Conservation (phyloP, 2,797 vertebrate genomes). For the Gymnoscopelus microlampas region DNA sequence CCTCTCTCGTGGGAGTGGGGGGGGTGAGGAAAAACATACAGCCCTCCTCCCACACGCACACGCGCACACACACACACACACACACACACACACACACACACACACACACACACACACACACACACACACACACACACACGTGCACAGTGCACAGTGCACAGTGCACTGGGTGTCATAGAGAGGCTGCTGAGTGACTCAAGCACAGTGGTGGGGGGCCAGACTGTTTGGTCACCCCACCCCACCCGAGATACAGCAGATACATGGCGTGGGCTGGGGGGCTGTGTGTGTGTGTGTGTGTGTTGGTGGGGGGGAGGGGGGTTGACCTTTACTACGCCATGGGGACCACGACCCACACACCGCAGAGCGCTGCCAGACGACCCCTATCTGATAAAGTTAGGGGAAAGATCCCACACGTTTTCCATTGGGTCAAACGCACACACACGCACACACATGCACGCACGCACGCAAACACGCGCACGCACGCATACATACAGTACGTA, state of each 20-base stretch:
- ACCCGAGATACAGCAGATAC: constrained; percentile 53
- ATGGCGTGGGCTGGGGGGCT: constrained; percentile 60
- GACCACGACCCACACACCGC: constrained; percentile 65
- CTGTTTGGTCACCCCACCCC: constrained; percentile 41
- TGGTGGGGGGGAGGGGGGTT: constrained; percentile 32
- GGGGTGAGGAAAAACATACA: no score
- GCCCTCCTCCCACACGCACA: no score
- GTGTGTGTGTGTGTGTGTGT: no score
- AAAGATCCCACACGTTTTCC: constrained; percentile 43
- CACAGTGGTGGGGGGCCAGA: constrained; percentile 21
- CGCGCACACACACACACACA: no score
- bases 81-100: no score
- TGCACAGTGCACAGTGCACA: no score
- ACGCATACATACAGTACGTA: no score
- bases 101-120: no score
- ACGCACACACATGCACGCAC: constrained; percentile 4
- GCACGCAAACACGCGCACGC: constrained; percentile 22
- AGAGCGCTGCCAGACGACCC: constrained; percentile 56
- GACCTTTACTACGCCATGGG: constrained; percentile 69
- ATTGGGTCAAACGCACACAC: background rate
- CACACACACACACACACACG: no score
- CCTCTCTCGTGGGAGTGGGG: no score
- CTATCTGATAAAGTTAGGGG: constrained; percentile 64
- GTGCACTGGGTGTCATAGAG: background rate
- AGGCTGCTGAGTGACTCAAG: constrained; percentile 65